Conservation (phyloP, 2,888 invertebrate genomes). For the Mythimna loreyi region DNA sequence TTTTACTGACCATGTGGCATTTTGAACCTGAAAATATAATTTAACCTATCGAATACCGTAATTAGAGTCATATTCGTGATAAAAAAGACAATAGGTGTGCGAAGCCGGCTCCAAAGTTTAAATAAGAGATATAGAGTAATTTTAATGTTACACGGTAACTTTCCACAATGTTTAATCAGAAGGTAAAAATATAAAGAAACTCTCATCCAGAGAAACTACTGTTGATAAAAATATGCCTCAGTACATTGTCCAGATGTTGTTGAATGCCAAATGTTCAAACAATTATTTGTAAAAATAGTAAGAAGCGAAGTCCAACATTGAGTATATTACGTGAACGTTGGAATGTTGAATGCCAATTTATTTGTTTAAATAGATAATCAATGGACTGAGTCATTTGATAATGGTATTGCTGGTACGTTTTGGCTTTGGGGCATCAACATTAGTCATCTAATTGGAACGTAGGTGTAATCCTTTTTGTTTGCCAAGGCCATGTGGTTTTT, state of each 20-base stretch:
- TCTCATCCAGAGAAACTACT: not conserved
- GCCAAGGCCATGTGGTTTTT: too few species aligned
- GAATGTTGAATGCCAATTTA: slow-evolving; percentile 33
- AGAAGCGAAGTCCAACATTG: slow-evolving; percentile 15
- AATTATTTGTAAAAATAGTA: slow-evolving; percentile 30
- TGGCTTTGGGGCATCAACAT: slow-evolving; percentile 5
- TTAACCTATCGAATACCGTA: too few species aligned
- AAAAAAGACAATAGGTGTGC: too few species aligned
- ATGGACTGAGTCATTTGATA: slow-evolving; percentile 42
- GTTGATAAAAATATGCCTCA: slow-evolving; percentile 33
- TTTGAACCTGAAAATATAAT: not conserved
- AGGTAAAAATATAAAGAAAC: slow-evolving; percentile 16
- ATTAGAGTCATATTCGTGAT: too few species aligned
- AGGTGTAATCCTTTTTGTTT: not conserved
- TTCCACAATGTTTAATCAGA: not conserved
- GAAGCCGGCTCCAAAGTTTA: too few species aligned
- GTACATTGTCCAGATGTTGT: slow-evolving; percentile 27
- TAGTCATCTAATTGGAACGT: slow-evolving; percentile 6
- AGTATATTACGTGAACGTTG: slow-evolving; percentile 20
- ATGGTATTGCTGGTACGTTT: slow-evolving; percentile 15
- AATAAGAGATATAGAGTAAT: not conserved
- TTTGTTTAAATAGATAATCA: slow-evolving; percentile 23
- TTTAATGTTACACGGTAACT: too few species aligned
- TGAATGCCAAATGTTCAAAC: slow-evolving; percentile 32
- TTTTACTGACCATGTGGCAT: not conserved